Evolutionary conservation across 2,888 invertebrate genomes (phyloP).

Genomic region (Xanthia icteritia): DNA sequence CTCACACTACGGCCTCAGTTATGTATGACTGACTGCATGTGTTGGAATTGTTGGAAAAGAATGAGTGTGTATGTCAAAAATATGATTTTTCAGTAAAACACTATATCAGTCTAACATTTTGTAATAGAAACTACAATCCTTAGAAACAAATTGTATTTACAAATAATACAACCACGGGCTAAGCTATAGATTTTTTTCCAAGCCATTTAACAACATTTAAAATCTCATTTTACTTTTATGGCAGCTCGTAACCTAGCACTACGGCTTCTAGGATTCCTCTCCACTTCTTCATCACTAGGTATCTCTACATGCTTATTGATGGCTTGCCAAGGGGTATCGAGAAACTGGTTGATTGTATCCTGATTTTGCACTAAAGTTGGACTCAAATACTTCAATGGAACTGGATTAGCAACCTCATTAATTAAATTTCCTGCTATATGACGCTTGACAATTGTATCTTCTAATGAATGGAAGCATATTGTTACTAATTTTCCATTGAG

Average conservation of each 20-base stretch:
- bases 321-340: constrained; percentile 93
- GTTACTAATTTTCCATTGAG: constrained; percentile 94
- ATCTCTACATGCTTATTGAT: constrained; percentile 95
- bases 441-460: constrained; percentile 98
- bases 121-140: constrained; percentile 37
- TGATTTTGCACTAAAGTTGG: constrained; percentile 91
- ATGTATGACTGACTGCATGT: too few species aligned
- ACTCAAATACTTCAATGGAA: constrained; percentile 93
- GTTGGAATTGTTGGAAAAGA: too few species aligned
- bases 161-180: constrained; percentile 52
- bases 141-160: constrained; percentile 59
- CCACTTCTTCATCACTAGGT: constrained; percentile 94
- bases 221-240: constrained; percentile 91
- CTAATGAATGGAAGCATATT: constrained; percentile 97
- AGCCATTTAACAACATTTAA: background rate
- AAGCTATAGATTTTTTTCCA: constrained; percentile 11
- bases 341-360: constrained; percentile 91
- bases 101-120: constrained; percentile 32
- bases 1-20: too few species aligned
- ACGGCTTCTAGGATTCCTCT: constrained; percentile 95
- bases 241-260: constrained; percentile 97
- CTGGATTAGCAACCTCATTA: constrained; percentile 92
- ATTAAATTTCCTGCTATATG: constrained; percentile 95
- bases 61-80: background rate
- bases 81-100: constrained; percentile 17